Base-by-base conservation (phyloP, 2,113 vertebrate species). In the Oryzias woworae region DNA sequence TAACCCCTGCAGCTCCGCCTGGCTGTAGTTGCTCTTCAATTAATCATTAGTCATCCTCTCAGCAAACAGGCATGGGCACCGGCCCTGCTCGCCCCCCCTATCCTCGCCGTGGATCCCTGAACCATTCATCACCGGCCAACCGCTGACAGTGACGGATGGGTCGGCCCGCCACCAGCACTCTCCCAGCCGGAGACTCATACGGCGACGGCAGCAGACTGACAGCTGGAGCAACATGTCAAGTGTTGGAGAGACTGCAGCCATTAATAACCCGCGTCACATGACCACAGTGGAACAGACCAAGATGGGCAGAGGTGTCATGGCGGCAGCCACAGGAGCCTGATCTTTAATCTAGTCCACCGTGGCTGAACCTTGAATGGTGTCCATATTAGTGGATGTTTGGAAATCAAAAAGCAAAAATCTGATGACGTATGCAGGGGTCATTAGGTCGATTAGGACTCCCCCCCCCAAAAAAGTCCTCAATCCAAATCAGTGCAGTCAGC, bases 91-190 rank as follows among this genome's bases (percentile, higher is more conserved):
- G 31, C 85, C 90, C 72, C 81, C 86, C 91, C 89, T 83, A 28
- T 89, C 69, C 78, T 90, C 71, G 55, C 78, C 58, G 87, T 79
- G 88, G 75, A 45, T 88, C 77, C 81, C 89, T 50, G 77, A 72
- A 82, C 87, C 92, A 99, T 99, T 97, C 97, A 98, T 99, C 97
- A 99, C 93, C 78, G 77, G 89, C 90, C 89, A 86, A 71, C 87
- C 85, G 90, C 90, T 96, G 97, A 99, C 97, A 99, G 95, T 99
- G 97, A 98, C 96, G 93, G 96, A 99, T 99, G 95, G 95, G 90
- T 87, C 90, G 73, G 85, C 90, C 93, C 80, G 3, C 91, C 92
- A 90, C 93, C 94, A 95, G 95, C 95, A 96, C 95, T 94, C 92
- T 93, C 94, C 93, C 95, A 92, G 93, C 90, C 90, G 83, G 90